These are phyloP conservation scores for Apamea epomidion DNA, from an alignment of 2,888 invertebrate genomes.

Conservation along the genomic window DNA sequence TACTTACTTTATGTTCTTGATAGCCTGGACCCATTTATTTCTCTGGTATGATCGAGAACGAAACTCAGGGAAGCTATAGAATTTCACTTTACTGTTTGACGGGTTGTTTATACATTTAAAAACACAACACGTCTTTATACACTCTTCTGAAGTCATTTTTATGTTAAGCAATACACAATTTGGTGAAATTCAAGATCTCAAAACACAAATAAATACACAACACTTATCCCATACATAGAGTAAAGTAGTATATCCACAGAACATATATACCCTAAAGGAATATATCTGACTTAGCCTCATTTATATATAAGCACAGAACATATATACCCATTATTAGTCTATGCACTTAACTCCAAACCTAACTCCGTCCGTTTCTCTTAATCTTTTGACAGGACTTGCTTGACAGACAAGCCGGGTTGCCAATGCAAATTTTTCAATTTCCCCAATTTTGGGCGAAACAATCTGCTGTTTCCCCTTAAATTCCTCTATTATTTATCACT, in stretches of 20 bases:
- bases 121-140: conserved; percentile 24
- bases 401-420: too few relatives aligned
- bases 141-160: conserved; percentile 13
- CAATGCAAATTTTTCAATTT: too few relatives aligned
- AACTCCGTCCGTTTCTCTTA: too few relatives aligned
- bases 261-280: too few relatives aligned
- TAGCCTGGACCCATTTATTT: conserved; percentile 21
- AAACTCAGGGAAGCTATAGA: conserved; percentile 19
- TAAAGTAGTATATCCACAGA: too few relatives aligned
- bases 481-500: too few relatives aligned
- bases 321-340: too few relatives aligned
- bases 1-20: conserved; percentile 35
- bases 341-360: neutral
- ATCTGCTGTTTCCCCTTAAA: too few relatives aligned
- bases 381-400: neutral
- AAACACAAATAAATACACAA: neutral
- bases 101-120: conserved; percentile 22
- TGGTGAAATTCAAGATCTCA: neutral
- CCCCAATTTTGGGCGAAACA: too few relatives aligned
- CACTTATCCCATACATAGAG: too few relatives aligned
- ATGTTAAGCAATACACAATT: neutral
- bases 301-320: too few relatives aligned
- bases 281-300: too few relatives aligned
- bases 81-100: conserved; percentile 14
- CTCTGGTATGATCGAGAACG: neutral